Evolutionary conservation across 2,888 invertebrate species (phyloP).

Genomic region (Meiosimyza platycephala): DNA sequence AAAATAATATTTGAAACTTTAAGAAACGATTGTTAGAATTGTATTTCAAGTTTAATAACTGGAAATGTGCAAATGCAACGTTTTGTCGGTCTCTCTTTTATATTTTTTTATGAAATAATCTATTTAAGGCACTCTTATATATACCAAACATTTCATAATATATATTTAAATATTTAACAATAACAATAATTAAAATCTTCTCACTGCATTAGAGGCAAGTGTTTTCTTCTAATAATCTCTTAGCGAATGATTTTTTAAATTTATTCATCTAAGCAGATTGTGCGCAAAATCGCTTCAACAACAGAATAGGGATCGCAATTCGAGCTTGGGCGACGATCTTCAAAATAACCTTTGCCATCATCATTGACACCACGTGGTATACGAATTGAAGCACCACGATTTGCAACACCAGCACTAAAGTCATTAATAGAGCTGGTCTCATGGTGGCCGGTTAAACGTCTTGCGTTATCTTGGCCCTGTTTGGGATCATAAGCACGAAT

Average conservation of each 20-base stretch:
- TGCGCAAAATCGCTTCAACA: constrained; percentile 85
- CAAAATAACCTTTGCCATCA: constrained; percentile 93
- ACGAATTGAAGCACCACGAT: constrained; percentile 93
- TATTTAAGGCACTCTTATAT: no score
- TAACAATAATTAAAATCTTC: no score
- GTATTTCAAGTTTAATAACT: no score
- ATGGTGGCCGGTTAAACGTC: constrained; percentile 92
- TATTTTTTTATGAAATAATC: no score
- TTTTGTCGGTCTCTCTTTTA: no score
- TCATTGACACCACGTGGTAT: constrained; percentile 93
- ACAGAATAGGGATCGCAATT: constrained; percentile 94
- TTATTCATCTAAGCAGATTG: constrained; percentile 78
- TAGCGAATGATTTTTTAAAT: background rate
- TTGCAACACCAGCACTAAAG: constrained; percentile 92
- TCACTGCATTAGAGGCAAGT: no score
- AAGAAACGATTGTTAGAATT: no score
- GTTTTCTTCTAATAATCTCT: no score
- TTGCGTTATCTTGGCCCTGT: constrained; percentile 95
- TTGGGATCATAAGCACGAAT: constrained; percentile 97
- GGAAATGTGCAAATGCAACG: no score
- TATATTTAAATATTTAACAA: no score
- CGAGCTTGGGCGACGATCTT: constrained; percentile 92
- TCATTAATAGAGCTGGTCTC: constrained; percentile 98
- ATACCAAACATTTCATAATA: no score
- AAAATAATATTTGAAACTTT: no score